These are phyloP conservation scores for Aix galericulata DNA, from an alignment of 2,113 vertebrate genomes.

Conservation along the genomic window DNA sequence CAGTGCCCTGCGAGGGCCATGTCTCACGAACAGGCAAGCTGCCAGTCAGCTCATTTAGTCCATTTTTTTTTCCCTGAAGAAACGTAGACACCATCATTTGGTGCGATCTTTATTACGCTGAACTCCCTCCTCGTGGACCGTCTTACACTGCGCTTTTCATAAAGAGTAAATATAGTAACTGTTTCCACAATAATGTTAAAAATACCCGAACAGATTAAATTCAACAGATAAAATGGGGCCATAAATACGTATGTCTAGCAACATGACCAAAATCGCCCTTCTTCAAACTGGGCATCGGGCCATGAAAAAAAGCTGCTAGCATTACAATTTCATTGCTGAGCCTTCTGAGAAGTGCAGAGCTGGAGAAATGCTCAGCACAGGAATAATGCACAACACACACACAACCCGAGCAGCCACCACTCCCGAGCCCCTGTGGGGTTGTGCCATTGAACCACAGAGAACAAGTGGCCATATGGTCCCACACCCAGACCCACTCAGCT, in stretches of 20 bases:
- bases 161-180: conserved; percentile 66
- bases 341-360: not conserved
- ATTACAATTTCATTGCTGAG: not conserved
- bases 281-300: conserved; percentile 52
- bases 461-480: not conserved
- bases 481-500: not conserved
- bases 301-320: conserved; percentile 41
- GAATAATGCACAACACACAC: fast-evolving
- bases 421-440: not conserved
- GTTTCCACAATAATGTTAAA: conserved; percentile 63
- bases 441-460: not conserved
- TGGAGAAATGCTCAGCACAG: not conserved
- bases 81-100: not conserved
- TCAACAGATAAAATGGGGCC: conserved; percentile 44
- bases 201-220: conserved; percentile 53
- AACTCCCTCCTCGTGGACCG: not conserved
- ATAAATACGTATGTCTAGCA: conserved; percentile 58
- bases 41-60: conserved; percentile 28
- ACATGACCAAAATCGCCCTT: conserved; percentile 57
- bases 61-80: not conserved
- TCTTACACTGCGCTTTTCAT: not conserved
- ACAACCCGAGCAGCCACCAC: not conserved
- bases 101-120: not conserved
- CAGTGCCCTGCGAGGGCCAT: not conserved
- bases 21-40: not conserved